Base-by-base conservation (phyloP, 2,113 vertebrate species). In the Meleagris gallopavo region DNA sequence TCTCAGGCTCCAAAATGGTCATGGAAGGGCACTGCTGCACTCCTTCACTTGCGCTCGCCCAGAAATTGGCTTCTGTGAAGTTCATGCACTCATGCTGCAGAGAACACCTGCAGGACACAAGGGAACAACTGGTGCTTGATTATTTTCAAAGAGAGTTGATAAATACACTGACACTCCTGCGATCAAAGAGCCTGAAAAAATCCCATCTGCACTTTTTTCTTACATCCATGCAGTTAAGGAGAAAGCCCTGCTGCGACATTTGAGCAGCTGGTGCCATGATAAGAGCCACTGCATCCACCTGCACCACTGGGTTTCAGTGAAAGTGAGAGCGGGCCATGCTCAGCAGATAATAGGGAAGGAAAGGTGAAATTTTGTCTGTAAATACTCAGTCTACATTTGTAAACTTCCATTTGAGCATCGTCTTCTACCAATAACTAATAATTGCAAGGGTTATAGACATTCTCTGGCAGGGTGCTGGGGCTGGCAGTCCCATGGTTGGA, bases 11-110 rank as follows among this genome's bases (percentile, higher is more conserved):
- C n/a, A 98, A 96, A 65, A 99, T 97, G 22, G 97, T 98, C 98
- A 99, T 99, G 83, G 98, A 96, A 1, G 99, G 99, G 94, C 99
- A 99, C 95, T 98, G 98, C 78, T 98, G 75, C 3, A 98, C 97
- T 38, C 99, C 99, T 20, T 98, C 98, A 0, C 97, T 97, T 50
- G 98, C 97, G 3, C 98, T 98, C 25, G 98, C 99, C 99, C 99
- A 99, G 78, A 98, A 98, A 25, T 97, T 97, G 2, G 95, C 93
- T 89, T 97, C 94, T 18, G 95, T 96, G 64, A 97, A 97, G 90
- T 98, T 97, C 52, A 88, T 73, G 29, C 99, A 99, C 72, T 99
- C 99, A 9, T 98, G 98, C 97, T 98, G 98, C 94, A 99, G 95
- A 32, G 98, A 98, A 91, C 99, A 99, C 96, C 99, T 98, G 95